Evolutionary conservation across 2,797 vertebrate species (phyloP).

Genomic region (Pangasius mekongensis): DNA sequence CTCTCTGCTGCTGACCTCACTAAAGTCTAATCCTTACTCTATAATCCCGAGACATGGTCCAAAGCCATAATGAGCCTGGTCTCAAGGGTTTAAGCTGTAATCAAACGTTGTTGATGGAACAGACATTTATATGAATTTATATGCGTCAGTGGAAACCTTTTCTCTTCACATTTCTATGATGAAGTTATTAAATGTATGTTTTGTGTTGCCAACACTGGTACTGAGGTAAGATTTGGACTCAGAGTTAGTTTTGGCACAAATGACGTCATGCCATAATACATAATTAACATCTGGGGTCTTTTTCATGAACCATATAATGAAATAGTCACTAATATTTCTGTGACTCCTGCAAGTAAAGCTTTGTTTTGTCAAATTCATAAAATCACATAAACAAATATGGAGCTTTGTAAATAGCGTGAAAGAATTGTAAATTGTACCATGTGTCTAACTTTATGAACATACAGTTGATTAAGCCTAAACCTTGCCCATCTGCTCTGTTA

Average conservation of each 20-base stretch:
- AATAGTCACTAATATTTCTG: conserved; percentile 7
- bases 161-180: neutral
- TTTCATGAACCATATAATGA: neutral
- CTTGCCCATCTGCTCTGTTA: neutral
- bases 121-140: conserved; percentile 39
- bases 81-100: conserved; percentile 19
- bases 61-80: conserved; percentile 44
- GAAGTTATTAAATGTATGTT: conserved; percentile 28
- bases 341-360: neutral
- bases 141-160: conserved; percentile 37
- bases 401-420: conserved; percentile 2
- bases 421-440: neutral
- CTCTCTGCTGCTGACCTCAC: conserved; percentile 77
- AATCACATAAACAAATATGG: neutral
- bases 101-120: conserved; percentile 61
- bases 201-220: neutral
- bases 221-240: neutral
- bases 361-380: neutral
- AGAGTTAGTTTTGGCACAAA: neutral
- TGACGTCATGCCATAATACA: neutral
- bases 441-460: neutral
- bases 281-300: neutral
- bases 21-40: conserved; percentile 71
- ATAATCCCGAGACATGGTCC: conserved; percentile 43
- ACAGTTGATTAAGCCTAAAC: neutral